These are phyloP conservation scores for Sycophaga agraensis DNA, from an alignment of 1,140 invertebrate genomes.

Conservation along the genomic window DNA sequence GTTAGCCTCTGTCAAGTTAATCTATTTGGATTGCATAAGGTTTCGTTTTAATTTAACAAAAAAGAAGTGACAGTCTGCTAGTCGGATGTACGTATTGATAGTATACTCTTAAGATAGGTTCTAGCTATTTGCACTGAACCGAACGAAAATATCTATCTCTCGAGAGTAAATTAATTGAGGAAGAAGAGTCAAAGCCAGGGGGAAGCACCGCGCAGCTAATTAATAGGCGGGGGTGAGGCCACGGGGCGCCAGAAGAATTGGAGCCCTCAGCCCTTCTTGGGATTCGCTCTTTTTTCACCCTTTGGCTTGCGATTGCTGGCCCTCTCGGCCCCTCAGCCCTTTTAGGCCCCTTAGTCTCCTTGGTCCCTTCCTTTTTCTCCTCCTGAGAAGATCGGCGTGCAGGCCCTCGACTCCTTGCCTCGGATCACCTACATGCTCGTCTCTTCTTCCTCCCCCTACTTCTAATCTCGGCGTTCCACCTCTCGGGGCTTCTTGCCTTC, in stretches of 20 bases:
- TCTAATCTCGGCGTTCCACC: neutral
- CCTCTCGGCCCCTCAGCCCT: neutral
- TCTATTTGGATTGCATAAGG: too few relatives aligned
- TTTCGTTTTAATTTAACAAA: too few relatives aligned
- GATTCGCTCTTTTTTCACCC: slow-evolving; percentile 4
- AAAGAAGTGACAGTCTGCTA: too few relatives aligned
- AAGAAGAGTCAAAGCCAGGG: neutral
- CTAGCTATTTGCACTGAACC: too few relatives aligned
- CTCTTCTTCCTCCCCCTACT: neutral
- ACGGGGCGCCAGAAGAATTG: slow-evolving; percentile 18
- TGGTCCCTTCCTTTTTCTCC: neutral
- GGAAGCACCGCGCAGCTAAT: slow-evolving; percentile 30
- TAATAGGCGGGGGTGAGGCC: slow-evolving; percentile 36
- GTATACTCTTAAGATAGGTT: too few relatives aligned
- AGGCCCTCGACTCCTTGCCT: neutral
- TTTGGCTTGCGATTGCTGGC: neutral
- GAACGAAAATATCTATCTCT: slow-evolving; percentile 9
- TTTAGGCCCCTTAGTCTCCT: too few relatives aligned
- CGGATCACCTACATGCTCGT: neutral
- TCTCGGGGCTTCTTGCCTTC: neutral
- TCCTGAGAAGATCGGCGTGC: slow-evolving; percentile 22
- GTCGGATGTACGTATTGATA: too few relatives aligned
- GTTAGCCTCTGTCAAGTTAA: too few relatives aligned
- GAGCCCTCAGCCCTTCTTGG: neutral
- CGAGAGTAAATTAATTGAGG: slow-evolving; percentile 20